Evolutionary conservation across 2,113 vertebrate species (phyloP).

Genomic region (Labeo catla): DNA sequence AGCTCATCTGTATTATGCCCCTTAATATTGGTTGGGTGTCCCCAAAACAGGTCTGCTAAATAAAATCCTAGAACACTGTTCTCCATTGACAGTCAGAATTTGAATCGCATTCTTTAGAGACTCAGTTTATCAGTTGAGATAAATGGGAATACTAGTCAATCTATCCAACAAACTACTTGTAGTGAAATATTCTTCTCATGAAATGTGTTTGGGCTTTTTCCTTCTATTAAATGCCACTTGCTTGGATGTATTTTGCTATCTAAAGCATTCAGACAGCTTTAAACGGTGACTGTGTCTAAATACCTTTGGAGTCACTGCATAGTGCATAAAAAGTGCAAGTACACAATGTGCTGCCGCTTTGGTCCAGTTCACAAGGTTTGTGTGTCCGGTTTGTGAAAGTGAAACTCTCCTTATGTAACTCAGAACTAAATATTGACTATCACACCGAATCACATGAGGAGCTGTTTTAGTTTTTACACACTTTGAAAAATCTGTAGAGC

Average conservation of each 20-base stretch:
- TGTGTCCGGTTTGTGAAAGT: neutral
- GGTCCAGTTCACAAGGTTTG: neutral
- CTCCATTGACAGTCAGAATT: neutral
- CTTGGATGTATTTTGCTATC: neutral
- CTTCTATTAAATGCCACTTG: neutral
- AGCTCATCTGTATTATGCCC: too few relatives aligned
- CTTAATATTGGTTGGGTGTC: too few relatives aligned
- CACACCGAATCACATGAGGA: slow-evolving; percentile 17
- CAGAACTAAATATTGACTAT: neutral
- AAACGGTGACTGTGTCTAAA: neutral
- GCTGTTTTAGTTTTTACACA: slow-evolving; percentile 12
- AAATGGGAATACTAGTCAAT: neutral
- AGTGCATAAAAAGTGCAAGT: neutral
- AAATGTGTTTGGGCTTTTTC: neutral
- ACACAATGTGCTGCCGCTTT: neutral
- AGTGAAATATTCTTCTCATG: neutral
- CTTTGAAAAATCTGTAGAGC: neutral
- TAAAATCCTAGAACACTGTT: neutral
- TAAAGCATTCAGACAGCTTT: neutral
- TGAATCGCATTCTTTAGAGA: neutral
- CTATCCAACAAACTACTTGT: neutral
- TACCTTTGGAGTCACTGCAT: neutral
- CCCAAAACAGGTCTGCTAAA: too few relatives aligned
- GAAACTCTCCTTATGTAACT: slow-evolving; percentile 1
- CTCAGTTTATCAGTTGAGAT: neutral